Evolutionary conservation across 2,113 vertebrate genomes (phyloP), one percentile per base, ranked within the genome.

Genomic region (Zootoca vivipara): DNA sequence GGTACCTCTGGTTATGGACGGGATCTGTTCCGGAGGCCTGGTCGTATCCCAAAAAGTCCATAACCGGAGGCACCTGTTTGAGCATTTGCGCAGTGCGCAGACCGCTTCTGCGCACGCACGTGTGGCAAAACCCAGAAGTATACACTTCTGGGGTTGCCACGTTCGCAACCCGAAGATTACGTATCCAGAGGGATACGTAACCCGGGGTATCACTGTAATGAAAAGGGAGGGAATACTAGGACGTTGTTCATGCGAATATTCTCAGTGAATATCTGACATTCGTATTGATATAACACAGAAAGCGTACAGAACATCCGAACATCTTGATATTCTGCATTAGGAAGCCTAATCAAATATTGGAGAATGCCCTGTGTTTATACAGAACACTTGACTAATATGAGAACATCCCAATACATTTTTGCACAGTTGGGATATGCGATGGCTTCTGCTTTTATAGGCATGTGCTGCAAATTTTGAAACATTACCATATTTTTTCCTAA

Each of bases 371-470:
- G 52, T 24, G 56, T 8, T 82, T 89, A 15, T 0, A 22, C 65
- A 64, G 28, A 4, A 75, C 85, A 56, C 16, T 40, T 46, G 26
- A 91, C 33, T 90, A 78, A 78, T 80, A 75, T 86, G 20, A 65
- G 67, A 93, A 81, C 62, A 87, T 6, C 2, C 4, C 82, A 30
- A 0, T 74, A 0, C 18, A 64, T 78, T 40, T 62, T 89, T 86
- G 1, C 4, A 7, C 33, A 33, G 0, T 40, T 62, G 70, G 70
- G 30, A 42, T 70, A 12, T 89, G 80, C 35, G 52, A 5, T 90
- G 62, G n/a, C 83, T 16, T 87, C 28, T 91, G 24, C 42, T 91
- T 91, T 91, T 89, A 33, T 35, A 82, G n/a, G 26, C 28, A 72
- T 88, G 72, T 5, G 5, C 35, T 87, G 40, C 13, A 30, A 38